These are phyloP conservation scores for Sminthurides bifidus DNA, from an alignment of 1,140 invertebrate species.

Conservation along the genomic window DNA sequence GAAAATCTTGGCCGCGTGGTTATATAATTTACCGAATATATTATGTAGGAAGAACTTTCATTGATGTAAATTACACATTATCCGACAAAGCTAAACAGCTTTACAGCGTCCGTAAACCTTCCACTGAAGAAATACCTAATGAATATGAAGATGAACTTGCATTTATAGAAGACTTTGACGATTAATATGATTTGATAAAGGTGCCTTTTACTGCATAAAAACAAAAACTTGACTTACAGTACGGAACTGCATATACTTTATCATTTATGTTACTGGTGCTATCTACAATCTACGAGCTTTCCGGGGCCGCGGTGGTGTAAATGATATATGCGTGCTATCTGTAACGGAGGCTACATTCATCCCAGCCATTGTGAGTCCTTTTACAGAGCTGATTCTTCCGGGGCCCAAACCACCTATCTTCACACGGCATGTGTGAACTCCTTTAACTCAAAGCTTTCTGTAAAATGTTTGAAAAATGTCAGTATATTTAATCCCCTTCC, in stretches of 20 bases:
- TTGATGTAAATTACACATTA: neutral
- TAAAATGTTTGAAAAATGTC: slow-evolving; percentile 31
- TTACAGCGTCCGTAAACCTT: neutral
- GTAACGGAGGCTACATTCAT: slow-evolving; percentile 80
- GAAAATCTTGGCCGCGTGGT: slow-evolving; percentile 3
- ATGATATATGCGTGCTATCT: slow-evolving; percentile 70
- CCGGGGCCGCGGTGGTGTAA: slow-evolving; percentile 57
- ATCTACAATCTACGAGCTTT: slow-evolving; percentile 60
- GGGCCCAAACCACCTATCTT: slow-evolving; percentile 68
- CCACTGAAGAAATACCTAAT: neutral
- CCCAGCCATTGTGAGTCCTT: slow-evolving; percentile 80
- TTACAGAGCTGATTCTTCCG: slow-evolving; percentile 80
- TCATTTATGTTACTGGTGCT: too few relatives aligned
- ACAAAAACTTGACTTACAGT: too few relatives aligned
- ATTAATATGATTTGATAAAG: too few relatives aligned
- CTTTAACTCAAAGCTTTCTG: slow-evolving; percentile 60
- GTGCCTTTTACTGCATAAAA: too few relatives aligned
- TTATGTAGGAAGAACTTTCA: neutral
- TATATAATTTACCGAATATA: neutral
- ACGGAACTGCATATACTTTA: too few relatives aligned
- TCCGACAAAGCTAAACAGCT: neutral
- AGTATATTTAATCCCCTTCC: too few relatives aligned
- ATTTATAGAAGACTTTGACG: too few relatives aligned
- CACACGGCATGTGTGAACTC: slow-evolving; percentile 60
- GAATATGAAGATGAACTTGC: too few relatives aligned